phyloP scores from a whole-genome alignment of 1,140 invertebrate species.

The Pseudomyrmex sp. region DNA sequence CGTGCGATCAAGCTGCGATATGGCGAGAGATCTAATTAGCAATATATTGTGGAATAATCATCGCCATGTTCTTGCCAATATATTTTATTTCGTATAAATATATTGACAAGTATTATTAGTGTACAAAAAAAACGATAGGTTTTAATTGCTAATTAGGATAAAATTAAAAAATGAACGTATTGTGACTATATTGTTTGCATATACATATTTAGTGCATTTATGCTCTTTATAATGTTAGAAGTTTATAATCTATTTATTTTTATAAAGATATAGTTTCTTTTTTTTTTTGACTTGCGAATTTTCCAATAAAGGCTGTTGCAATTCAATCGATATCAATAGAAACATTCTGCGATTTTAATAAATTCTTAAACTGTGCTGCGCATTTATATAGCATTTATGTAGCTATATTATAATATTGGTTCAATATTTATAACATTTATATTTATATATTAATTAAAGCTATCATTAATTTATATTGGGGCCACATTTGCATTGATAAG shows the following conservation, averaged over 20 bases:
- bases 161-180: conserved; percentile 17
- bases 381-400: too few species aligned
- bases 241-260: not conserved
- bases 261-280: not conserved
- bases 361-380: not conserved
- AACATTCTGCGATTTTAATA: not conserved
- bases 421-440: not conserved
- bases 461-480: not conserved
- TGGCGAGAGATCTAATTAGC: conserved; percentile 64
- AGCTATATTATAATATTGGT: not conserved
- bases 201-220: not conserved
- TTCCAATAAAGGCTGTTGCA: not conserved
- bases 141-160: not conserved
- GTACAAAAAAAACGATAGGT: not conserved
- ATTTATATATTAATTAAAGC: too few species aligned
- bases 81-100: not conserved
- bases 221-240: not conserved
- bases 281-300: not conserved
- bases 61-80: not conserved
- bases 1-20: conserved; percentile 11
- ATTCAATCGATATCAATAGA: not conserved
- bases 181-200: not conserved
- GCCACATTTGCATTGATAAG: not conserved
- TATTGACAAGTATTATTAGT: not conserved
- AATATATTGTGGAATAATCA: conserved; percentile 60